Evolutionary conservation across 2,888 invertebrate species (phyloP).

Genomic region (Alcis repandata): DNA sequence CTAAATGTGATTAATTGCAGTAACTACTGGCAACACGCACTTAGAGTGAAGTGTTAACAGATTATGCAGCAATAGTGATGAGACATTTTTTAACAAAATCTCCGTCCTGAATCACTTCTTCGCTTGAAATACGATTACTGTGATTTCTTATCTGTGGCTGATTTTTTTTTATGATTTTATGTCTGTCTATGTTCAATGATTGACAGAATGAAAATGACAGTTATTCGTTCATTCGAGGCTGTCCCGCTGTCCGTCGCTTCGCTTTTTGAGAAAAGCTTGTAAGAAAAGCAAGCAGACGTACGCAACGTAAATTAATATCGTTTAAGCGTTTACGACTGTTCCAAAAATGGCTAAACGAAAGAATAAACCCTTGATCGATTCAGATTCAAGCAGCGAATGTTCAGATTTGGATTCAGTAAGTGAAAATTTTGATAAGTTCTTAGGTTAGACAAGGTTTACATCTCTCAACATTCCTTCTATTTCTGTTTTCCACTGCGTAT

Average conservation of each 20-base stretch:
- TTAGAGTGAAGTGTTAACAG: no score
- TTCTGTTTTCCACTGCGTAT: slow-evolving; percentile 68
- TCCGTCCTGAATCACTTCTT: no score
- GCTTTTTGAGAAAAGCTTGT: neutral
- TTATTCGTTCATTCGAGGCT: neutral
- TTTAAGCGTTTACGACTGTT: slow-evolving; percentile 52
- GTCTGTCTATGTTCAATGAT: no score
- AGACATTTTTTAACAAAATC: no score
- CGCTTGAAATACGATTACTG: no score
- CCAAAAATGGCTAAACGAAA: slow-evolving; percentile 93
- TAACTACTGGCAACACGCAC: no score
- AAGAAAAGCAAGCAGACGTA: slow-evolving; percentile 54
- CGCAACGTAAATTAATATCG: slow-evolving; percentile 53
- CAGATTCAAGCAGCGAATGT: slow-evolving; percentile 93
- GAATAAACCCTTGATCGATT: slow-evolving; percentile 93
- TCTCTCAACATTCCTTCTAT: slow-evolving; percentile 74
- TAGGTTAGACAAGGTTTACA: slow-evolving; percentile 62
- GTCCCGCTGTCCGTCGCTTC: neutral
- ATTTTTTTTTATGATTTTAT: no score
- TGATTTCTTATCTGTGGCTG: no score
- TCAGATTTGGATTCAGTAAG: slow-evolving; percentile 95
- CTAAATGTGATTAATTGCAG: no score
- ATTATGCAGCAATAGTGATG: no score
- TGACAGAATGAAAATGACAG: neutral
- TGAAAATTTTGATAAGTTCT: slow-evolving; percentile 57